Conservation (phyloP, 2,113 vertebrate genomes). For the Colistium nudipinnis region DNA sequence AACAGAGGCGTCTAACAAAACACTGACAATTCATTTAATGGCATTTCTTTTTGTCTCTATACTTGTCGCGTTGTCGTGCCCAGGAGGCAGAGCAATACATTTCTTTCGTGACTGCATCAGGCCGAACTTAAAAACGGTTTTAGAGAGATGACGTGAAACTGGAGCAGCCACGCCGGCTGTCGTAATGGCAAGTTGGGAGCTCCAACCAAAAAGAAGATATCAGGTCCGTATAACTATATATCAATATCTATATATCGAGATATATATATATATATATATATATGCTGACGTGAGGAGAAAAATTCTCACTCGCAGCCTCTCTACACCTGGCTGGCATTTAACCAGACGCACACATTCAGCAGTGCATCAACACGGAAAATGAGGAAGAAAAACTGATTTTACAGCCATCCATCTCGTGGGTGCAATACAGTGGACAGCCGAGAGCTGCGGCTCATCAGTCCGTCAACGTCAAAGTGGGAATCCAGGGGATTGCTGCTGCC, state of each 20-base stretch:
- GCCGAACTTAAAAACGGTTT: background rate
- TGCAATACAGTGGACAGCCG: constrained; percentile 37
- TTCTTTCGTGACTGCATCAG: constrained; percentile 11
- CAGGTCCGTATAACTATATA: too few relatives aligned
- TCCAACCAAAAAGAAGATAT: constrained; percentile 5
- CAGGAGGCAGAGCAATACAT: background rate
- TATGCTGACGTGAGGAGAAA: constrained; percentile 2
- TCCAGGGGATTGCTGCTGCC: constrained; percentile 70
- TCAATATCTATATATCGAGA: too few relatives aligned
- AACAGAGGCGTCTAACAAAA: constrained; percentile 15
- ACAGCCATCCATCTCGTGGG: constrained; percentile 49
- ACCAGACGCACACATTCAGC: constrained; percentile 47
- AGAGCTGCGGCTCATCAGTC: constrained; percentile 69
- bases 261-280: too few relatives aligned
- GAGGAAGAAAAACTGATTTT: constrained; percentile 22
- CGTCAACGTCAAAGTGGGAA: constrained; percentile 74
- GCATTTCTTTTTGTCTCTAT: constrained; percentile 3
- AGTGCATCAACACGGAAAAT: constrained; percentile 46
- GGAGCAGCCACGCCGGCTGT: background rate
- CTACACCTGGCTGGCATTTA: constrained; percentile 34
- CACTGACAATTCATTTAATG: constrained; percentile 28
- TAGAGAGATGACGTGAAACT: background rate
- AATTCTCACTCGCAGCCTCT: constrained; percentile 37
- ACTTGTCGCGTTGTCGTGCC: background rate
- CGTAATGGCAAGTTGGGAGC: background rate